phyloP scores from a whole-genome alignment of 2,797 vertebrate genomes.

The Mallotus villosus region DNA sequence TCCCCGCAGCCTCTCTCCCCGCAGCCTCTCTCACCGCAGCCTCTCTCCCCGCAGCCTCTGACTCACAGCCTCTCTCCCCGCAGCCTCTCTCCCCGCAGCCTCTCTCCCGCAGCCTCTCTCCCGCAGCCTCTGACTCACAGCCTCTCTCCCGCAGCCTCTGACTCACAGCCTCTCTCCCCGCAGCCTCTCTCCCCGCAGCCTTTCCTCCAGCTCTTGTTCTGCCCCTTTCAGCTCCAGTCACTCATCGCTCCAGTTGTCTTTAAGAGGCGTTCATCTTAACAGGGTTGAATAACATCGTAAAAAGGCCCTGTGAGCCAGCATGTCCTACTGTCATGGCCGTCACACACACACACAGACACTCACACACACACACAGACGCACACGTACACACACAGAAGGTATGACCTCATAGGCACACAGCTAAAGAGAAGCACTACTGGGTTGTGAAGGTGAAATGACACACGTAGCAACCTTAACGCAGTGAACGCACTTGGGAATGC shows the following conservation, averaged over 20 bases:
- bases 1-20: too few relatives aligned
- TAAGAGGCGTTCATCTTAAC: neutral
- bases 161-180: neutral
- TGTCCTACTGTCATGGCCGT: slow-evolving; percentile 17
- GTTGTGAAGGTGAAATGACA: neutral
- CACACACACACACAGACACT: slow-evolving; percentile 26
- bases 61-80: slow-evolving; percentile 6
- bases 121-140: too few relatives aligned
- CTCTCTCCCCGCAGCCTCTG: too few relatives aligned
- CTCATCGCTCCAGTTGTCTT: slow-evolving; percentile 44
- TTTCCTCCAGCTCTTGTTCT: neutral
- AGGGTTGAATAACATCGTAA: slow-evolving; percentile 14
- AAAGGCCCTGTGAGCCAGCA: neutral
- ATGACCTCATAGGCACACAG: neutral
- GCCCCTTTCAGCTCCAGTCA: slow-evolving; percentile 6
- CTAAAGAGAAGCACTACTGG: neutral
- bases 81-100: slow-evolving; percentile 22
- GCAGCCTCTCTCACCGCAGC: too few relatives aligned
- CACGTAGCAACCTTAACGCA: neutral
- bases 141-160: neutral
- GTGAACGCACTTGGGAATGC: too few relatives aligned
- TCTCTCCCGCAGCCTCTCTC: too few relatives aligned
- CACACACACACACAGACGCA: neutral
- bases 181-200: neutral
- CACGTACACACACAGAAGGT: neutral